Conservation (phyloP, 2,888 invertebrate genomes). For the Pseudococcus jackbeardsleyi region DNA sequence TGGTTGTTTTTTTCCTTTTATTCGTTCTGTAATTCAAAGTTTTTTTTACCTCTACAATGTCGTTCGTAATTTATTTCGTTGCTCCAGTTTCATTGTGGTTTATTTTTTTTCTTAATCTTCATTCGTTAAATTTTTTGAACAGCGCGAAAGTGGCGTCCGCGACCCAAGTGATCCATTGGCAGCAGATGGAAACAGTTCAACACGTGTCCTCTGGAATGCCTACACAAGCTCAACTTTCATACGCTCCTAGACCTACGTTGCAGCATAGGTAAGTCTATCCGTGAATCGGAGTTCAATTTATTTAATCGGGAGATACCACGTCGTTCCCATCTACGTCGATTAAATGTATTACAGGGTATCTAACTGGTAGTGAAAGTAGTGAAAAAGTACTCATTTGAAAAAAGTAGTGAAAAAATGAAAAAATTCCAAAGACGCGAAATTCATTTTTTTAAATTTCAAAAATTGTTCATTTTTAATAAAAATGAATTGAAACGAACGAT, state of each 20-base stretch:
- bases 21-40: background rate
- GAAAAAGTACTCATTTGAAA: too few relatives aligned
- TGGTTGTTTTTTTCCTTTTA: background rate
- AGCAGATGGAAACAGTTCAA: constrained; percentile 64
- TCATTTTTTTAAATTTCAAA: too few relatives aligned
- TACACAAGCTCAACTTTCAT: constrained; percentile 64
- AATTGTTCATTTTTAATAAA: too few relatives aligned
- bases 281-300: background rate
- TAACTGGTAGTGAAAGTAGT: too few relatives aligned
- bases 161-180: constrained; percentile 64
- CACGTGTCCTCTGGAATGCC: constrained; percentile 65
- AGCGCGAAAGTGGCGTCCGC: constrained; percentile 65
- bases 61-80: constrained; percentile 16
- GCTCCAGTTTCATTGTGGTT: background rate
- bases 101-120: background rate
- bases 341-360: too few relatives aligned
- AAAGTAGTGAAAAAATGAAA: too few relatives aligned
- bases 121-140: constrained; percentile 34
- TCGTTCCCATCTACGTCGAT: too few relatives aligned
- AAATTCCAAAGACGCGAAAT: too few relatives aligned
- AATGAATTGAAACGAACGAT: too few relatives aligned
- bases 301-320: too few relatives aligned
- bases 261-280: constrained; percentile 55
- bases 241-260: constrained; percentile 60
- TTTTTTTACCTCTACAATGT: background rate